Percentiles rank a stretch among this genome's conserved stretches.
These are phyloP conservation scores for Seriola aureovittata DNA, from an alignment of 2,113 vertebrate species.

Conservation along the genomic window DNA sequence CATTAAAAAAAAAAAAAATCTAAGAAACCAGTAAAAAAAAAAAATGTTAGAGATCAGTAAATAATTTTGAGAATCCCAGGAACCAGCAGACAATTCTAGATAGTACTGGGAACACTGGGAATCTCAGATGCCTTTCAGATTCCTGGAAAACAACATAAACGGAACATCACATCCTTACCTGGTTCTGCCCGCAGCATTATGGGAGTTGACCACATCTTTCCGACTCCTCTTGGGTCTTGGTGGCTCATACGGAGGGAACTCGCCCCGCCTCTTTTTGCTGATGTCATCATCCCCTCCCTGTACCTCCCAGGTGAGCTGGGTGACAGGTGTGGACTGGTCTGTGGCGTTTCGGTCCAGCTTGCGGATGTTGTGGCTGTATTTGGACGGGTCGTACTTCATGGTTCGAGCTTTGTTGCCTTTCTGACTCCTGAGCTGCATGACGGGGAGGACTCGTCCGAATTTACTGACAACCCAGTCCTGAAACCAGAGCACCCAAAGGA, in stretches of 20 bases:
- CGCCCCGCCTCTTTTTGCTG: slow-evolving; percentile 88
- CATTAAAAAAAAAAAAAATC: too few relatives aligned
- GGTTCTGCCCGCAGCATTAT: background rate
- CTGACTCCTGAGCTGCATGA: slow-evolving; percentile 89
- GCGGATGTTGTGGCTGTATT: slow-evolving; percentile 95
- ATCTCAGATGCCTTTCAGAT: background rate
- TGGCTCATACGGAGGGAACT: slow-evolving; percentile 79
- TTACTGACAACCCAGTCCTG: slow-evolving; percentile 98
- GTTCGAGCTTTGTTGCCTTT: slow-evolving; percentile 86
- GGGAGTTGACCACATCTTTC: background rate
- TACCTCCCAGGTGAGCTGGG: slow-evolving; percentile 90
- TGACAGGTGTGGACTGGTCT: slow-evolving; percentile 77
- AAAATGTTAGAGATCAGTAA: background rate
- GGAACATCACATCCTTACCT: slow-evolving; percentile 28
- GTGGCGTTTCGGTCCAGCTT: slow-evolving; percentile 79
- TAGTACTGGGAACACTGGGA: background rate
- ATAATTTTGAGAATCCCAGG: background rate
- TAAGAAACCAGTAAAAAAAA: background rate
- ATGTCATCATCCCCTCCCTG: slow-evolving; percentile 84
- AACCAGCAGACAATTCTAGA: background rate
- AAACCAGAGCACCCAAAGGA: slow-evolving; percentile 51
- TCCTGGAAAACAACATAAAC: background rate
- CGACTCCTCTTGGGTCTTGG: slow-evolving; percentile 60
- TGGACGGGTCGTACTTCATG: slow-evolving; percentile 95
- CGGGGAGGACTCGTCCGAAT: slow-evolving; percentile 94